Evolutionary conservation across 2,888 invertebrate genomes (phyloP), one percentile per base, ranked within the genome.

Genomic region (Allolobophora icterica): DNA sequence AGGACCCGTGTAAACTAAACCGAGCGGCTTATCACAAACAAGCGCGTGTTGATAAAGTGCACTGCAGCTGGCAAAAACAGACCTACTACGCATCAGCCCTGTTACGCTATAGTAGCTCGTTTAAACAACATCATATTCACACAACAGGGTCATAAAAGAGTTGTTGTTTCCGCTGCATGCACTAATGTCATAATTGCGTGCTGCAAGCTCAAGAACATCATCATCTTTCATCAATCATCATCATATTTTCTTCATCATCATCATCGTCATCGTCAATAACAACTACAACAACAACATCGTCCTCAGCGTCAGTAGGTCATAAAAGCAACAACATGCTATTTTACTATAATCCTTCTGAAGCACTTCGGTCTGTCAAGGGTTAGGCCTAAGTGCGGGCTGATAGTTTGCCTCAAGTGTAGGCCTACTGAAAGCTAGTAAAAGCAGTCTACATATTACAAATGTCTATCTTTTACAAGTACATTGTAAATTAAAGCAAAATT

Each of bases 1-100:
- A 71, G 71, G 71, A 71, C n/a, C 71, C n/a, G 71, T n/a, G 30
- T 71, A 71, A 71, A 71, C 71, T 71, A 71, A n/a, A 71, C 71
- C 30, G 30, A 71, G 11, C 71, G 71, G 30, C n/a, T n/a, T 71
- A 71, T 71, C 71, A 71, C 71, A 71, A 71, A 71, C n/a, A 71
- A 71, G 71, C 30, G 30, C 71, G 30, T 71, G 71, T 71, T n/a
- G 30, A n/a, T 71, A 71, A 71, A 71, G 30, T 30, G 30, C n/a
- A 71, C 71, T 71, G 71, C 71, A 8, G 71, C 71, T 71, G 71
- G n/a, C 30, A n/a, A 71, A 71, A 71, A 71, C 71, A n/a, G 30
- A 5, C 71, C 71, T n/a, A 71, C 71, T n/a, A 71, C n/a, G 71
- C 24, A 58, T 24, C 24, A 30, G 15, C 2, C 30, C n/a, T 6